Conservation (phyloP, 2,797 vertebrate genomes). For the Acipenser ruthenus region DNA sequence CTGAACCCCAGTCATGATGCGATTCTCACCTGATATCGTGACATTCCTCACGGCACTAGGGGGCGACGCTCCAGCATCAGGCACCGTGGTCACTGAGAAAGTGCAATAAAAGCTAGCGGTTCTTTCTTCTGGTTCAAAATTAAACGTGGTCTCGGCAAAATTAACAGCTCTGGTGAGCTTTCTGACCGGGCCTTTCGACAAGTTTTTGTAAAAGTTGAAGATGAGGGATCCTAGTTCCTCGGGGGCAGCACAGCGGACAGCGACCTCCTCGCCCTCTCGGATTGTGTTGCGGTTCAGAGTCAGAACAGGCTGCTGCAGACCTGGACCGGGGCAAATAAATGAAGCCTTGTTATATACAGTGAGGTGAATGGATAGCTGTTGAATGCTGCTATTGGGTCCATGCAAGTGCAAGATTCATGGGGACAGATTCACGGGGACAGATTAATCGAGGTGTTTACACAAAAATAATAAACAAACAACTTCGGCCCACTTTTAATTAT, state of each 20-base stretch:
- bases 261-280: conserved; percentile 43
- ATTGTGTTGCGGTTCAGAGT: conserved; percentile 13
- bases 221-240: conserved; percentile 37
- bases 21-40: conserved; percentile 40
- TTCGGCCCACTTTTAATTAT: too few relatives aligned
- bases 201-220: conserved; percentile 38
- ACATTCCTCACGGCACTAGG: conserved; percentile 32
- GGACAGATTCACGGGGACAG: too few relatives aligned
- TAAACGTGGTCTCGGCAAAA: conserved; percentile 5
- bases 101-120: conserved; percentile 36
- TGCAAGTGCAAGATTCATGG: too few relatives aligned
- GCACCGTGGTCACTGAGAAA: conserved; percentile 30
- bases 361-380: not conserved
- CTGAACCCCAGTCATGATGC: too few relatives aligned
- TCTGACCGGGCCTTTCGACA: conserved; percentile 6
- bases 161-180: accelerated
- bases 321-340: conserved; percentile 30
- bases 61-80: conserved; percentile 14
- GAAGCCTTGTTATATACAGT: not conserved
- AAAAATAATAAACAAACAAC: too few relatives aligned
- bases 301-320: conserved; percentile 45
- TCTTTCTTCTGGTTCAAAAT: conserved; percentile 7
- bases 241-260: conserved; percentile 32
- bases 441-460: too few relatives aligned
- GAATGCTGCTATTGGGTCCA: not conserved